Base-by-base conservation (phyloP, 2,113 vertebrate genomes). In the Rana temporaria region DNA sequence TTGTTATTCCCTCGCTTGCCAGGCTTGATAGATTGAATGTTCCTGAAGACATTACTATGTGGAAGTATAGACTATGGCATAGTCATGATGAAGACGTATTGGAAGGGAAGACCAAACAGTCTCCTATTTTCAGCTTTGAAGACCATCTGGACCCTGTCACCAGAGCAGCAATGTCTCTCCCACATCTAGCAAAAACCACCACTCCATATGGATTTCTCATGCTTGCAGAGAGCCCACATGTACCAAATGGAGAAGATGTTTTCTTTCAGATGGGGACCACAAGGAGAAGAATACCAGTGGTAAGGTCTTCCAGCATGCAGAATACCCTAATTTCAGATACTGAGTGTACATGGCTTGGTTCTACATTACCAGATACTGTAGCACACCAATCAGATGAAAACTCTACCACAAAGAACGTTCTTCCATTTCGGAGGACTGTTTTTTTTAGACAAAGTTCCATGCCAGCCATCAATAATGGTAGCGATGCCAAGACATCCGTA, bases 181-280 rank as follows among this genome's bases (percentile, higher is more conserved):
- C 89, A 2, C 95, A 95, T 22, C 84, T 96, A 3, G 76, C 90
- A 79, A 92, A 84, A 66, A 88, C 95, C 85, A 91, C 90, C 85
- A 91, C 88, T 0, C 90, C 91, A 0, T 94, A 94, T 0, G 92
- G 93, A 74, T 95, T 95, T 62, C 16, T 88, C 84, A 92, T 90
- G 19, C 84, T 93, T 74, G 90, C 90, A n/a, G 87, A 93, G 78
- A 96, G 92, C 73, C 93, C 94, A 0, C 93, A 94, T 80, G 92
- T 95, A 88, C 90, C 85, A 9, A 76, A 74, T 0, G 92, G 96
- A 64, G 95, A 96, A 89, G 91, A 82, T 0, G 85, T 95, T 15
- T 93, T 96, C 81, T 93, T 89, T 1, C 87, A 86, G 59, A 26
- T 15, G 0, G 48, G 52, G 9, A 80, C 52, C 0, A 57, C 17